Evolutionary conservation across 2,888 invertebrate genomes (phyloP).

Genomic region (Pachymerium ferrugineum): DNA sequence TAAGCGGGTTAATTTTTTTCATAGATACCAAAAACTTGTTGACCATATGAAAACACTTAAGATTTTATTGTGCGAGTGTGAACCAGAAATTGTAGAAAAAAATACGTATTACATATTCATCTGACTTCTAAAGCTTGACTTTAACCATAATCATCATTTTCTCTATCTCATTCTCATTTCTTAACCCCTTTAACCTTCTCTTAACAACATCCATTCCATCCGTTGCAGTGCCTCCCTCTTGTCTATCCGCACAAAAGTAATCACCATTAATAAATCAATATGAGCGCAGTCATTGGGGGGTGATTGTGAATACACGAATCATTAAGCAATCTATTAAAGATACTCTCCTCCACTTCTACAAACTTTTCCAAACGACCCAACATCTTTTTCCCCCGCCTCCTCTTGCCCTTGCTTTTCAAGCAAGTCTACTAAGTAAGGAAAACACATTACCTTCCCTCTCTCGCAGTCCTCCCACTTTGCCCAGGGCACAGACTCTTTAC

Average conservation of each 20-base stretch:
- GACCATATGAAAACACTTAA: no score
- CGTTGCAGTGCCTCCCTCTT: background rate
- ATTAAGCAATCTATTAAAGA: conserved; percentile 13
- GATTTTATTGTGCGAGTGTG: no score
- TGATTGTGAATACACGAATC: conserved; percentile 13
- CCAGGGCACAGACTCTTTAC: background rate
- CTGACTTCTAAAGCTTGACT: background rate
- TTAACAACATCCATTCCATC: background rate
- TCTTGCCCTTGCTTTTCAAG: background rate
- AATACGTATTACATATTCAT: no score
- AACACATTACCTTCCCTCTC: conserved; percentile 9
- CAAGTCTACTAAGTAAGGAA: background rate
- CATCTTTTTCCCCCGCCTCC: background rate
- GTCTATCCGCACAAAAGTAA: conserved; percentile 13
- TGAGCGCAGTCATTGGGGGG: conserved; percentile 13
- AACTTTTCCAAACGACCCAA: conserved; percentile 8
- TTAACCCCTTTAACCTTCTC: background rate
- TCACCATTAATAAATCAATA: conserved; percentile 13
- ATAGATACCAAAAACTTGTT: no score
- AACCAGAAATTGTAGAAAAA: no score
- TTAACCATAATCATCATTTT: background rate
- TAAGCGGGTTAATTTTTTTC: no score
- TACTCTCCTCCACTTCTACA: conserved; percentile 4
- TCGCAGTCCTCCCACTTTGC: conserved; percentile 7
- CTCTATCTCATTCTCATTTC: background rate